These are phyloP conservation scores for Dendrolimus houi DNA, from an alignment of 2,888 invertebrate species.

Conservation along the genomic window DNA sequence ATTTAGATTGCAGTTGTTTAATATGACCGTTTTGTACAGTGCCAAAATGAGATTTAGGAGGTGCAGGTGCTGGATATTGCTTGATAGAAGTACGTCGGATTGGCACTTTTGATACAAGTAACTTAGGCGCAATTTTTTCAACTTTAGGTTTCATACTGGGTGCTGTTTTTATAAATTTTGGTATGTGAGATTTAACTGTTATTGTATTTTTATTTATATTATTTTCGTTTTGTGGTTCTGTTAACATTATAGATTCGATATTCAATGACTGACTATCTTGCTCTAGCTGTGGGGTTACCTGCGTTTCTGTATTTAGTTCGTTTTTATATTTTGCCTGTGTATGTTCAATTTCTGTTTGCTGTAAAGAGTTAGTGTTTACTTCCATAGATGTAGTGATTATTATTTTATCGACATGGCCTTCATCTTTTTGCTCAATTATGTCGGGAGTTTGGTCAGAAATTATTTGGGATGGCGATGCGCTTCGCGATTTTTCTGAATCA, in stretches of 20 bases:
- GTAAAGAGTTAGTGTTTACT: background rate
- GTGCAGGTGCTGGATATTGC: slow-evolving; percentile 58
- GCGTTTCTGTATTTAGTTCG: slow-evolving; percentile 5
- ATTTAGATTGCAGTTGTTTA: slow-evolving; percentile 60
- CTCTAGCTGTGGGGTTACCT: background rate
- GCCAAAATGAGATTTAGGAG: slow-evolving; percentile 64
- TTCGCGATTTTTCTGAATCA: slow-evolving; percentile 1
- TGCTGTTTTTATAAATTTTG: slow-evolving; percentile 48
- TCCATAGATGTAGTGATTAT: background rate
- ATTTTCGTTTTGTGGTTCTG: slow-evolving; percentile 7
- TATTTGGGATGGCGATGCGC: background rate
- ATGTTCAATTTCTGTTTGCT: background rate
- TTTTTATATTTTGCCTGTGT: background rate
- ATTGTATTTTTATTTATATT: slow-evolving; percentile 14
- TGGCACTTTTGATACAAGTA: slow-evolving; percentile 58
- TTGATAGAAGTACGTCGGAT: slow-evolving; percentile 53
- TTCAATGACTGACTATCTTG: background rate
- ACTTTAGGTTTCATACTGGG: slow-evolving; percentile 43
- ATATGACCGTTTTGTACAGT: slow-evolving; percentile 65
- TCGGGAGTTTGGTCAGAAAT: background rate
- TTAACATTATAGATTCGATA: slow-evolving; percentile 9
- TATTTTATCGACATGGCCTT: background rate
- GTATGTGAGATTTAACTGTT: slow-evolving; percentile 53
- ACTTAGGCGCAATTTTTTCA: slow-evolving; percentile 49
- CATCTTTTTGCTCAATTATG: background rate